Evolutionary conservation across 2,113 vertebrate species (phyloP).

Genomic region (Colaptes auratus): DNA sequence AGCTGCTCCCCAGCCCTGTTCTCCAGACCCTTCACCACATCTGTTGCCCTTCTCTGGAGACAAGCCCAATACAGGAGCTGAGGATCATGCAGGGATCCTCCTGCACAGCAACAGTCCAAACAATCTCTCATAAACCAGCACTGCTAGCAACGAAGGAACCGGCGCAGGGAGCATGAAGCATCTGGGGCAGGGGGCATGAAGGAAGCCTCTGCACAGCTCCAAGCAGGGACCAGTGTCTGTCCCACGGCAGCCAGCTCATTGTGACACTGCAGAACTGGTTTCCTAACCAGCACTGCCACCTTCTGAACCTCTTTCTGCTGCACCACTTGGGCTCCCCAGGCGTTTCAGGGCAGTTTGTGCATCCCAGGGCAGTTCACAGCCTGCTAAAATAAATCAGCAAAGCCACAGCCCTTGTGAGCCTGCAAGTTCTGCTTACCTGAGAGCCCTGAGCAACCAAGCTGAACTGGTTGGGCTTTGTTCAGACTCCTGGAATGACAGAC

Average conservation of each 20-base stretch:
- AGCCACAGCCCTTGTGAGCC: neutral
- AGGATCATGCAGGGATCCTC: fast-evolving
- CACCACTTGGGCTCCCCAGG: fast-evolving
- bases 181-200: fast-evolving
- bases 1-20: too few relatives aligned
- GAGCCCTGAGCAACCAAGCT: neutral
- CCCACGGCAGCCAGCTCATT: fast-evolving
- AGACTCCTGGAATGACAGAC: too few relatives aligned
- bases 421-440: fast-evolving
- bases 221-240: neutral
- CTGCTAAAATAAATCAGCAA: fast-evolving
- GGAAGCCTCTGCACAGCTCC: fast-evolving
- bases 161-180: fast-evolving
- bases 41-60: too few relatives aligned
- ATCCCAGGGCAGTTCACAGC: fast-evolving
- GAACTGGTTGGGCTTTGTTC: neutral
- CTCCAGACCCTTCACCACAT: too few relatives aligned
- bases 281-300: neutral
- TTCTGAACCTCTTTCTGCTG: neutral
- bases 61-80: fast-evolving
- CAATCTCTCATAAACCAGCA: fast-evolving
- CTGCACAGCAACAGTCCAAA: neutral
- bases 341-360: fast-evolving
- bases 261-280: neutral
- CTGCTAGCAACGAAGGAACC: fast-evolving